These are phyloP conservation scores for Rhinolophus ferrumequinum DNA, from an alignment of 2,113 vertebrate genomes.

Conservation along the genomic window DNA sequence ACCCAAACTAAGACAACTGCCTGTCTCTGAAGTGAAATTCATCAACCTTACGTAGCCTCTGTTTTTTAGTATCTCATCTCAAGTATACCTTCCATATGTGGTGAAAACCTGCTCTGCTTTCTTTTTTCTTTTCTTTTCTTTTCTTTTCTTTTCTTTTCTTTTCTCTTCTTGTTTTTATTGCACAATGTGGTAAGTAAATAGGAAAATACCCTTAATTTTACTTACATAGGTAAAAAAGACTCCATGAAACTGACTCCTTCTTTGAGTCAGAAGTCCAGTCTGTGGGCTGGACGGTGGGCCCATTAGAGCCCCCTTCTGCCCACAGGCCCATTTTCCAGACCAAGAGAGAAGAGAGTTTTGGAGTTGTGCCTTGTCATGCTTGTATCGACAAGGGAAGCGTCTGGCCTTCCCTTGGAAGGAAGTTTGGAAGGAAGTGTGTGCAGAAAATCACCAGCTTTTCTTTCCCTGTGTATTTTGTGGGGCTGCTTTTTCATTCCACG, in stretches of 20 bases:
- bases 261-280: neutral
- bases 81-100: neutral
- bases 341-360: neutral
- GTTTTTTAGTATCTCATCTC: neutral
- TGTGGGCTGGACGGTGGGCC: neutral
- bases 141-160: too few species aligned
- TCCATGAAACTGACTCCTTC: neutral
- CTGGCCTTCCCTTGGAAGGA: neutral
- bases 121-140: neutral
- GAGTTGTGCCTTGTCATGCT: neutral
- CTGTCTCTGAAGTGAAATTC: neutral
- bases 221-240: neutral
- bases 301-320: neutral
- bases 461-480: neutral
- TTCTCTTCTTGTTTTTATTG: neutral
- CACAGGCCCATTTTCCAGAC: neutral
- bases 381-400: neutral
- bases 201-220: neutral
- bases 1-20: neutral
- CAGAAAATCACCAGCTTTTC: neutral
- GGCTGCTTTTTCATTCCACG: slow-evolving; percentile 70
- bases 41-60: neutral
- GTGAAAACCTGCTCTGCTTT: neutral
- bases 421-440: neutral
- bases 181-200: neutral